Evolutionary conservation across 2,113 vertebrate species (phyloP), one percentile per base, ranked within the genome.

Genomic region (Vulpes lagopus): DNA sequence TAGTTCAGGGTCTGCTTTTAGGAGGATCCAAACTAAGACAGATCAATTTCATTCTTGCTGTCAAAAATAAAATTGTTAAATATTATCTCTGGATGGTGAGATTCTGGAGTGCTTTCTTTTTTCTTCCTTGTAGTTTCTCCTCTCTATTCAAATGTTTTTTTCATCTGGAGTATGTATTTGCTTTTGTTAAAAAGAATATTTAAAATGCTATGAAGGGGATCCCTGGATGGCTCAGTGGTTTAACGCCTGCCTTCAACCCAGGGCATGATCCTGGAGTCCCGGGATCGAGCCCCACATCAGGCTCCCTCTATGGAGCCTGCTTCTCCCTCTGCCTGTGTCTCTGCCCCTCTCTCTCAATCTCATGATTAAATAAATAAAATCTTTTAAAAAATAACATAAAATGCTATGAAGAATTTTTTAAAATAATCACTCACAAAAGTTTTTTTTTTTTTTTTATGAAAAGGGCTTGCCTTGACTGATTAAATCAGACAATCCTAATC

Each of bases 401-500:
- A 60, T 78, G 17, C 49, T 23, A 92, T 8, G 27, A 69, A 93
- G 59, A 22, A 3, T 81, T 92, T 73, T 67, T 51, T 25, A 87
- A 81, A 91, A 89, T 53, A 88, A 57, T 67, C 19, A 85, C 22
- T 88, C 59, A 19, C 16, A 22, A 71, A 79, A 81, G 14, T 0
- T 78, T 91, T 32, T 60, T 43, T 60, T 60, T 35, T 43, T 59
- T 85, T 92, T 83, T 55, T 11, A 57, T 53, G 76, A 95, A 91
- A 76, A 78, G 49, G 35, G 11, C 38, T 95, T 85, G 25, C 27
- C 94, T 62, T 64, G 60, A 81, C 86, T 92, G 74, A 92, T 95
- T 82, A 38, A 69, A 92, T 94, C 43, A 92, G 59, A 80, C 35
- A 97, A 91, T 96, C 94, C 71, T 81, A 98, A 95, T 96, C 86